Conservation (phyloP, 2,113 vertebrate species). For the Catagonus wagneri region DNA sequence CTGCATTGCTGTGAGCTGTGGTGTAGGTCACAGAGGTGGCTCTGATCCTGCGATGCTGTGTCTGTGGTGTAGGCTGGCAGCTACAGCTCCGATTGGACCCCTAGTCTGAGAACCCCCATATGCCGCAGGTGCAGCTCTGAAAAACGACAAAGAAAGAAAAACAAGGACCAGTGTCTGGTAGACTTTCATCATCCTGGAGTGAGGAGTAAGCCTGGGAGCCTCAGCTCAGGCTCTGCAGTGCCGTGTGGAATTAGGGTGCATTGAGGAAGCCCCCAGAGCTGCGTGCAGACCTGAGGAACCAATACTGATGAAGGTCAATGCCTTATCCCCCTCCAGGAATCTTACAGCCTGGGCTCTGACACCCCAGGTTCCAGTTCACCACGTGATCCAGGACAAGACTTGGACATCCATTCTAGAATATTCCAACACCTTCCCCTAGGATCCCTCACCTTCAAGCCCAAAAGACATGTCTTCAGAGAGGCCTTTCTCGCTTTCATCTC, state of each 20-base stretch:
- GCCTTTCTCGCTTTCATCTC: not conserved
- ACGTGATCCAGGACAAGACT: not conserved
- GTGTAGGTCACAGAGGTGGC: too few species aligned
- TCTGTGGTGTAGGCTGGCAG: too few species aligned
- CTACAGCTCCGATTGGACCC: too few species aligned
- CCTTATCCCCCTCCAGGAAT: not conserved
- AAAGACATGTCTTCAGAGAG: not conserved
- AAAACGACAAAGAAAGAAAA: too few species aligned
- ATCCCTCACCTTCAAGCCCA: not conserved
- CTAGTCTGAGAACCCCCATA: too few species aligned
- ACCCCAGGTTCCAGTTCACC: not conserved
- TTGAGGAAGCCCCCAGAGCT: too few species aligned
- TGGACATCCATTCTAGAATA: not conserved
- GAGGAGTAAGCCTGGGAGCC: not conserved
- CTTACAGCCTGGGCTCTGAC: not conserved
- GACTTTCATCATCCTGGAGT: not conserved
- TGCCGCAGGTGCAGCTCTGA: too few species aligned
- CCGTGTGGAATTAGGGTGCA: too few species aligned
- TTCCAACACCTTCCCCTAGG: not conserved
- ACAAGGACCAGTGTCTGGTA: not conserved
- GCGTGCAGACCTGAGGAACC: not conserved
- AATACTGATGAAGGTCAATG: accelerated
- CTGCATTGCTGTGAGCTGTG: too few species aligned
- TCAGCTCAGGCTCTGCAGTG: accelerated
- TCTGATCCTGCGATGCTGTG: too few species aligned